Evolutionary conservation across 2,113 vertebrate genomes (phyloP).

Genomic region (Heliornis fulica): DNA sequence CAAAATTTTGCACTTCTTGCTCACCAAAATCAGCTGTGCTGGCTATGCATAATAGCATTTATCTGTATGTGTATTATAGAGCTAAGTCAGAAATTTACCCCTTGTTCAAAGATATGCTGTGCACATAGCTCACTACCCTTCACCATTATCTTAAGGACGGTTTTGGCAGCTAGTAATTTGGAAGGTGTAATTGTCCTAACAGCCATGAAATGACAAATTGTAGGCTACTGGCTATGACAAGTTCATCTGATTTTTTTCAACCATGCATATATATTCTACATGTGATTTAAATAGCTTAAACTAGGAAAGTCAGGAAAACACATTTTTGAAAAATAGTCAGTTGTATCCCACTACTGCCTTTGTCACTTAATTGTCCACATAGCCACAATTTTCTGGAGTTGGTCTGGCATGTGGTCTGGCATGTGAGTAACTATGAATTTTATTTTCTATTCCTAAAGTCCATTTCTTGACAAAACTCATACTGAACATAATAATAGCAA

Average conservation of each 20-base stretch:
- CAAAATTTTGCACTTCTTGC: background rate
- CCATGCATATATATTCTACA: background rate
- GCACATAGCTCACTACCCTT: background rate
- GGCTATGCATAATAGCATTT: background rate
- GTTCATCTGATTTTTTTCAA: background rate
- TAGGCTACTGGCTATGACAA: background rate
- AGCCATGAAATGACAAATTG: slow-evolving; percentile 1
- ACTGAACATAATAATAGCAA: background rate
- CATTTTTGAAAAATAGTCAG: background rate
- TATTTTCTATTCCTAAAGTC: background rate
- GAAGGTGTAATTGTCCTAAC: background rate
- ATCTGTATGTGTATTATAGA: background rate
- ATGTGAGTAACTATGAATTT: background rate
- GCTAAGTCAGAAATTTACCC: background rate
- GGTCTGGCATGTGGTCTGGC: background rate
- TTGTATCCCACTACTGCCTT: background rate
- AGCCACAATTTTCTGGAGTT: background rate
- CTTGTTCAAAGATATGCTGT: background rate
- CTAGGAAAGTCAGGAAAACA: background rate
- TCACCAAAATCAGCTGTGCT: background rate
- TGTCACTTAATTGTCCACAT: background rate
- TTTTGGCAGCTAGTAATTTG: background rate
- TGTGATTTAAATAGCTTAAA: background rate
- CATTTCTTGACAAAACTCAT: background rate
- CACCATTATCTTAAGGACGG: background rate